Percentiles rank a stretch among this genome's conserved stretches.
Evolutionary conservation across 2,888 invertebrate genomes (phyloP).

Genomic region (Dascillus cervinus): DNA sequence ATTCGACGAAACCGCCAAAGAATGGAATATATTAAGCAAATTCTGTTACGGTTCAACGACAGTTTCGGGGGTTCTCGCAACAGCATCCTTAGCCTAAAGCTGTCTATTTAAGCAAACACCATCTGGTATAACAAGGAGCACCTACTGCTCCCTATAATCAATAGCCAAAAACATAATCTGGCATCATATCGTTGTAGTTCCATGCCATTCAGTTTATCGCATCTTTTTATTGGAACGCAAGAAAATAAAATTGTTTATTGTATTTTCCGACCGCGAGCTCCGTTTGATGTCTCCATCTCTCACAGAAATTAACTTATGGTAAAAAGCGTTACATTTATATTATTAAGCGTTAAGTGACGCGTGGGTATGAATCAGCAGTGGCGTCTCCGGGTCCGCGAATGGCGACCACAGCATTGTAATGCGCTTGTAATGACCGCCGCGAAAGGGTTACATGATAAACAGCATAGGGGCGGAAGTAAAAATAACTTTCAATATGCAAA

Average conservation of each 20-base stretch:
- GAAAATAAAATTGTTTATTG: slow-evolving; percentile 35
- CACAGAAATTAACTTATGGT: no score
- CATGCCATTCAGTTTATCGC: slow-evolving; percentile 16
- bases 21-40: slow-evolving; percentile 36
- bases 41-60: slow-evolving; percentile 32
- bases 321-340: no score
- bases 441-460: slow-evolving; percentile 40
- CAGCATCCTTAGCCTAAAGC: slow-evolving; percentile 7
- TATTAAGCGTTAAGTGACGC: no score
- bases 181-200: slow-evolving; percentile 24
- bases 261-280: slow-evolving; percentile 22
- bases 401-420: slow-evolving; percentile 22
- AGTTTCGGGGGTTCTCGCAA: slow-evolving; percentile 19
- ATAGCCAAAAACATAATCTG: slow-evolving; percentile 27
- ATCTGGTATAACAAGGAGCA: neutral
- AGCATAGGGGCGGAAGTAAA: slow-evolving; percentile 41
- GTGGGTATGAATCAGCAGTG: slow-evolving; percentile 25
- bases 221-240: slow-evolving; percentile 23
- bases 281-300: slow-evolving; percentile 20
- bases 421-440: slow-evolving; percentile 32
- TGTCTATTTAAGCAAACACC: neutral
- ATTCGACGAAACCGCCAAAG: slow-evolving; percentile 27
- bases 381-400: slow-evolving; percentile 19
- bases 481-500: slow-evolving; percentile 42
- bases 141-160: slow-evolving; percentile 13